Conservation (phyloP, 1,140 invertebrate genomes). For the Drosophila neocordata region DNA sequence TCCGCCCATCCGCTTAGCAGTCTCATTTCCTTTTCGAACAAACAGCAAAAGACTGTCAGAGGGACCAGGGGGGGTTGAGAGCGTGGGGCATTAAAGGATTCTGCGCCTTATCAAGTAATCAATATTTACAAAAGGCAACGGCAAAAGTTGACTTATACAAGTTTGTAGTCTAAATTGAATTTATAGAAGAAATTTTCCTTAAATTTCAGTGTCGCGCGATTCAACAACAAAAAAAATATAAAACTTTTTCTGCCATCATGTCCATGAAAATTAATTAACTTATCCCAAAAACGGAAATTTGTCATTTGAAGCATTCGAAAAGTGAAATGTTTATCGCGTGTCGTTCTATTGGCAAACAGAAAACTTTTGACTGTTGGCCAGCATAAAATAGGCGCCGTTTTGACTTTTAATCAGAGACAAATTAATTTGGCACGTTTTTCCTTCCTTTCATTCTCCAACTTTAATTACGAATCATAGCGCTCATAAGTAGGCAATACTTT, state of each 20-base stretch:
- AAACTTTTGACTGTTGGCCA: conserved; percentile 18
- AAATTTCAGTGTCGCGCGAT: conserved; percentile 54
- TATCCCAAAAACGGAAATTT: conserved; percentile 58
- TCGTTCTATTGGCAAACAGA: conserved; percentile 17
- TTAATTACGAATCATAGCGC: background rate
- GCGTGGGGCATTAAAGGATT: conserved; percentile 66
- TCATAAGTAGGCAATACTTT: conserved; percentile 43
- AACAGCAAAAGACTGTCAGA: background rate
- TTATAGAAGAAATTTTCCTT: conserved; percentile 59
- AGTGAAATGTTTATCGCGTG: conserved; percentile 33
- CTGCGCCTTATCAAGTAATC: conserved; percentile 74
- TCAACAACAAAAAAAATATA: background rate
- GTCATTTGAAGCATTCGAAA: conserved; percentile 55
- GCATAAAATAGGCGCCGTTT: conserved; percentile 18
- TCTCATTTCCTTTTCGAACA: conserved; percentile 55
- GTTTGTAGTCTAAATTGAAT: conserved; percentile 70
- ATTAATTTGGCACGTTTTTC: conserved; percentile 42
- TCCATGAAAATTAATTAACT: conserved; percentile 74
- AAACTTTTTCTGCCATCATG: conserved; percentile 58
- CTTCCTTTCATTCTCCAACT: background rate
- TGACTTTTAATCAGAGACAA: conserved; percentile 50
- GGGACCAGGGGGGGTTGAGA: background rate
- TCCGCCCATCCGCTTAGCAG: conserved; percentile 17
- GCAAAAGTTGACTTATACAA: conserved; percentile 62
- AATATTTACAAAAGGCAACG: conserved; percentile 68